A percentile compares a stretch with the other conserved stretches of the same genome.
These are phyloP conservation scores for Electrophaes corylata DNA, from an alignment of 2,888 invertebrate genomes.

Conservation along the genomic window DNA sequence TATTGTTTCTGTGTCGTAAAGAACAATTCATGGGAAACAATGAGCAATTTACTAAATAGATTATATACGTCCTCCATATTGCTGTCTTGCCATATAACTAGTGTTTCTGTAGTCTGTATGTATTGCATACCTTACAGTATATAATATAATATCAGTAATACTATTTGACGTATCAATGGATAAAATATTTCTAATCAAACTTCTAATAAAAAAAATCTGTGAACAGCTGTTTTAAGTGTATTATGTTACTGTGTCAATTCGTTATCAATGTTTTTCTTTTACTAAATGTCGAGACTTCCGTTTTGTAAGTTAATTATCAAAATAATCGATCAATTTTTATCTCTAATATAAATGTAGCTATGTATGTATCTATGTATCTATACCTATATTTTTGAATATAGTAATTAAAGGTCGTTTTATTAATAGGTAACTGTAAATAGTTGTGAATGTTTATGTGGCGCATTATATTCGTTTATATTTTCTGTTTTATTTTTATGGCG, in stretches of 20 bases:
- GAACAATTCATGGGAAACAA: constrained; percentile 78
- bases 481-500: constrained; percentile 76
- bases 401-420: constrained; percentile 74
- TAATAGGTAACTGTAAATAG: constrained; percentile 79
- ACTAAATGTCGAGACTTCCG: constrained; percentile 60
- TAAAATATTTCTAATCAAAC: constrained; percentile 6
- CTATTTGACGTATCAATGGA: constrained; percentile 38
- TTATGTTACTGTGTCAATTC: constrained; percentile 52
- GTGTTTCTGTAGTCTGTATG: constrained; percentile 73
- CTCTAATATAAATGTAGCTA: constrained; percentile 73
- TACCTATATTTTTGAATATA: constrained; percentile 81
- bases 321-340: constrained; percentile 71
- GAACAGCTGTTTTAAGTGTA: constrained; percentile 47
- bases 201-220: no score
- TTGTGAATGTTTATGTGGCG: constrained; percentile 82
- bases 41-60: constrained; percentile 82
- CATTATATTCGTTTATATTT: constrained; percentile 67
- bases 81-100: constrained; percentile 83
- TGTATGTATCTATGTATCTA: constrained; percentile 81
- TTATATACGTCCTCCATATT: constrained; percentile 81
- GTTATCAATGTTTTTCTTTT: constrained; percentile 49
- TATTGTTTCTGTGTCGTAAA: constrained; percentile 81
- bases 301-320: constrained; percentile 64
- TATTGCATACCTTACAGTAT: constrained; percentile 63
- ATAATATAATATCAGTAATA: constrained; percentile 47